These are phyloP conservation scores for Acanthochromis polyacanthus DNA, from an alignment of 2,113 vertebrate genomes.

Conservation along the genomic window DNA sequence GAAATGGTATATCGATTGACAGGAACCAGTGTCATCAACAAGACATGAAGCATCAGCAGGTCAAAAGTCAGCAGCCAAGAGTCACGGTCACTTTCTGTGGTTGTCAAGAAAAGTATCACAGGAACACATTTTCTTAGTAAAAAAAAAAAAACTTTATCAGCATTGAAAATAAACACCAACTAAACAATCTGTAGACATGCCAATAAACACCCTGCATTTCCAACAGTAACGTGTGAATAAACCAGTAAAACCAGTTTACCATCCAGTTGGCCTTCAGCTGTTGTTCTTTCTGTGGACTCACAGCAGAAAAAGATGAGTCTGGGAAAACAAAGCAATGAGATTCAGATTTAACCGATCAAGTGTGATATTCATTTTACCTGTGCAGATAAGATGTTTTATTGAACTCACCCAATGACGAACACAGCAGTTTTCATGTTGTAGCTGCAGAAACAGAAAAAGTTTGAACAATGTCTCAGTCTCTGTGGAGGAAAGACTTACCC, in stretches of 20 bases:
- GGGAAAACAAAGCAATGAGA: background rate
- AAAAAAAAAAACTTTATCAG: too few relatives aligned
- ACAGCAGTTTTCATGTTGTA: slow-evolving; percentile 48
- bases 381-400: background rate
- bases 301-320: slow-evolving; percentile 20
- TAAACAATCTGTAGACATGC: too few relatives aligned
- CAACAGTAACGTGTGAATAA: background rate
- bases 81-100: too few relatives aligned
- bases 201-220: too few relatives aligned
- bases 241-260: slow-evolving; percentile 27
- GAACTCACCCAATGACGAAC: slow-evolving; percentile 48
- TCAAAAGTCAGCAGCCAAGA: too few relatives aligned
- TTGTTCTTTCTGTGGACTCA: background rate
- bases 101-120: too few relatives aligned
- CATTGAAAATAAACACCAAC: too few relatives aligned
- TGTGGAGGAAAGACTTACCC: background rate
- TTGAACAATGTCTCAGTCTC: background rate
- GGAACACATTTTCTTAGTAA: too few relatives aligned
- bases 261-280: slow-evolving; percentile 7
- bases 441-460: background rate
- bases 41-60: too few relatives aligned
- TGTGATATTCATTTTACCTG: background rate
- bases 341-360: background rate
- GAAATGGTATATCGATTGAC: background rate
- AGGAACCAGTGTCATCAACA: too few relatives aligned